Percentiles rank a stretch among this genome's conserved stretches.
Conservation (phyloP, 2,797 vertebrate species). For the Ptychadena robeensis region DNA sequence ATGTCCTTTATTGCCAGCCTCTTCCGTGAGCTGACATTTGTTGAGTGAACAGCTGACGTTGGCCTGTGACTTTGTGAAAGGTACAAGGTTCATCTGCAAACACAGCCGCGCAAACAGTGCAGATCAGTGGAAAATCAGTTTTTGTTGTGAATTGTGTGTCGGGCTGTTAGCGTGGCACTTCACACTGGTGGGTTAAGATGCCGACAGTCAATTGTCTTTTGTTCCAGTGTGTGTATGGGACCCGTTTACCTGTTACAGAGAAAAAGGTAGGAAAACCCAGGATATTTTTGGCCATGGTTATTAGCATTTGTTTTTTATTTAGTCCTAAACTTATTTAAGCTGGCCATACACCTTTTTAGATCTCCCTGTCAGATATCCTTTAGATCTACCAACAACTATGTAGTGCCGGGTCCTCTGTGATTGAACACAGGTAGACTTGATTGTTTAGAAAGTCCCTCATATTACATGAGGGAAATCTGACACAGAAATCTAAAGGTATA, state of each 20-base stretch:
- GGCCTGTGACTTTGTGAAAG: conserved; percentile 19
- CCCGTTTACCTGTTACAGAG: conserved; percentile 70
- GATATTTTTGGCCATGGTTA: background rate
- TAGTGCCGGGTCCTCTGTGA: too few relatives aligned
- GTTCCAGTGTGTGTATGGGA: conserved; percentile 82
- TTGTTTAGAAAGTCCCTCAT: too few relatives aligned
- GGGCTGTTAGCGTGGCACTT: background rate
- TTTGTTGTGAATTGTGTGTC: background rate
- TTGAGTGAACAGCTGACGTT: background rate
- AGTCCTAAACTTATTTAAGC: too few relatives aligned
- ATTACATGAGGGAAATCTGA: too few relatives aligned
- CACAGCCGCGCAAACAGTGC: conserved; percentile 61
- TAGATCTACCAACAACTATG: too few relatives aligned
- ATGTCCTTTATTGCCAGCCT: background rate
- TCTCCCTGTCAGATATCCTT: too few relatives aligned
- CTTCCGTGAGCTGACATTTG: background rate
- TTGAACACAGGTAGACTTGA: too few relatives aligned
- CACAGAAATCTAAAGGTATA: too few relatives aligned
- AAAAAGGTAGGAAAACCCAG: conserved; percentile 80
- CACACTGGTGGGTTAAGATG: conserved; percentile 61
- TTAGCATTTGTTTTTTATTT: background rate
- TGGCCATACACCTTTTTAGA: too few relatives aligned
- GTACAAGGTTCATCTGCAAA: conserved; percentile 60
- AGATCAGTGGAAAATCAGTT: conserved; percentile 32
- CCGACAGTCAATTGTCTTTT: conserved; percentile 75